Evolutionary conservation across 2,888 invertebrate species (phyloP).

Genomic region (Baronia brevicornis): DNA sequence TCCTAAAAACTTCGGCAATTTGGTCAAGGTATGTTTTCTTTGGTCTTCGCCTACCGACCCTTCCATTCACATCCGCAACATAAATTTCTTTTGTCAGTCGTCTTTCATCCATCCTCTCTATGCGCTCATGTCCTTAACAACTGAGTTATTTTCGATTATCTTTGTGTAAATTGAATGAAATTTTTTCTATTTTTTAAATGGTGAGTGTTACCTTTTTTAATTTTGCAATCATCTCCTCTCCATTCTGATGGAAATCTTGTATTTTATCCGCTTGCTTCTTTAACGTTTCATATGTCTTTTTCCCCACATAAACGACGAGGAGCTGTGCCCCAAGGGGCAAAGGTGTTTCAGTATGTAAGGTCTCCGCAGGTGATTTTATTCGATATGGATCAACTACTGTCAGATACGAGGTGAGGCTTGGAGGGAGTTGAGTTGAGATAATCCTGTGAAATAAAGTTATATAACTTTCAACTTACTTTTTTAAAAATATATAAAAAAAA

Average conservation of each 20-base stretch:
- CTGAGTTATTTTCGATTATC: too few relatives aligned
- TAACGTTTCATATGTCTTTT: conserved; percentile 75
- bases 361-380: conserved; percentile 88
- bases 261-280: conserved; percentile 46
- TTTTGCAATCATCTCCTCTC: conserved; percentile 57
- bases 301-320: conserved; percentile 83
- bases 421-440: conserved; percentile 85
- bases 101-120: too few relatives aligned
- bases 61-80: too few relatives aligned
- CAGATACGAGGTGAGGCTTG: conserved; percentile 84
- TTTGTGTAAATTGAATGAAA: too few relatives aligned
- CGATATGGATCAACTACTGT: conserved; percentile 89
- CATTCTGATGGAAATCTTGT: conserved; percentile 54
- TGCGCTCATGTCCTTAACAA: too few relatives aligned
- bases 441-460: conserved; percentile 84
- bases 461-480: too few relatives aligned
- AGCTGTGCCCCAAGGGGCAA: conserved; percentile 88
- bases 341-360: conserved; percentile 78
- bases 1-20: too few relatives aligned
- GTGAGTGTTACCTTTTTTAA: conserved; percentile 53
- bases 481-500: too few relatives aligned
- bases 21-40: too few relatives aligned
- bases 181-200: background rate
- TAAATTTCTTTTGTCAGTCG: too few relatives aligned
- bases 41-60: too few relatives aligned